These are phyloP conservation scores for Channallabes apus DNA, from an alignment of 2,797 vertebrate genomes.

Conservation along the genomic window DNA sequence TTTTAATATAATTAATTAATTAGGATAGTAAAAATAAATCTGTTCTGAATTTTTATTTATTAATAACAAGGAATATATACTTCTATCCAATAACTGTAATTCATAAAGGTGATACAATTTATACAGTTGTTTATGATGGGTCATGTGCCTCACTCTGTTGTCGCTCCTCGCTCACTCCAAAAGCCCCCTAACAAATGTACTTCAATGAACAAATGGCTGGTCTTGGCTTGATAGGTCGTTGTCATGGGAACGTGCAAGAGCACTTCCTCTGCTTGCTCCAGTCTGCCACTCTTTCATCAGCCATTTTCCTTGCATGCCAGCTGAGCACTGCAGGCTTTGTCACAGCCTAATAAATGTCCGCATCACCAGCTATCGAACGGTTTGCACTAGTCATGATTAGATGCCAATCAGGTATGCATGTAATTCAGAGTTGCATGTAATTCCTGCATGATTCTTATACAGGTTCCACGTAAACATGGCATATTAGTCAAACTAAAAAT, in stretches of 20 bases:
- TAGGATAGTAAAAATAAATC: neutral
- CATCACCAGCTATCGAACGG: conserved; percentile 71
- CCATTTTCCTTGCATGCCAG: too few relatives aligned
- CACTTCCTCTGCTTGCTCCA: too few relatives aligned
- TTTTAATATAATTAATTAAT: neutral
- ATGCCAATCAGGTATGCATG: conserved; percentile 51
- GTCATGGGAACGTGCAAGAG: too few relatives aligned
- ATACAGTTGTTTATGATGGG: neutral
- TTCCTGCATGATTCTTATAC: conserved; percentile 5
- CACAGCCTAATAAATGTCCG: conserved; percentile 72
- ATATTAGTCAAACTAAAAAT: neutral
- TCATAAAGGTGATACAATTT: neutral
- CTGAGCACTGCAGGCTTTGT: conserved; percentile 56
- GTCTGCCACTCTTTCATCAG: too few relatives aligned
- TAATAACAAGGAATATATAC: neutral
- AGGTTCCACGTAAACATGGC: neutral
- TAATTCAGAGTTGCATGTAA: neutral
- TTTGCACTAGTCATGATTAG: conserved; percentile 60
- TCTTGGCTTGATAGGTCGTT: too few relatives aligned
- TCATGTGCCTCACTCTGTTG: too few relatives aligned
- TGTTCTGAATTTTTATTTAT: neutral
- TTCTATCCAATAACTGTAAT: neutral
- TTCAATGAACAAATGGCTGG: too few relatives aligned
- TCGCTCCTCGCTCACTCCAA: too few relatives aligned
- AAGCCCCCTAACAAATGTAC: too few relatives aligned